Conservation (phyloP, 2,888 invertebrate genomes). For the Melanostoma mellinum region DNA sequence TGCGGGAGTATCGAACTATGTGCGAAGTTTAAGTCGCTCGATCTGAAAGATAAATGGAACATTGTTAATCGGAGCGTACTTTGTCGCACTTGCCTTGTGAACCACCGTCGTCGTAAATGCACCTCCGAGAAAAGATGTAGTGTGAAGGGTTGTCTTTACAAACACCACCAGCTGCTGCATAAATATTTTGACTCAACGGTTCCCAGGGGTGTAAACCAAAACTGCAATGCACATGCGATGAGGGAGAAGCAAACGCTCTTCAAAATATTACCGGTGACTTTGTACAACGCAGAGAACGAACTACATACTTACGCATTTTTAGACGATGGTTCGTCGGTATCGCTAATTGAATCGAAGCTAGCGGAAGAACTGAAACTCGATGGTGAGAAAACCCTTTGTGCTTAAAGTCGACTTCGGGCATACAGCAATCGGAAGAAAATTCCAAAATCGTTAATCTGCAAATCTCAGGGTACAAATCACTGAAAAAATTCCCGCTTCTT, state of each 20-base stretch:
- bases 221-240: conserved; percentile 2
- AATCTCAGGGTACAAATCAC: conserved; percentile 29
- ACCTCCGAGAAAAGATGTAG: conserved; percentile 14
- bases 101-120: too few relatives aligned
- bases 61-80: too few relatives aligned
- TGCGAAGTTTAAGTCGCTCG: too few relatives aligned
- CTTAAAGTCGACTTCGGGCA: too few relatives aligned
- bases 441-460: conserved; percentile 28
- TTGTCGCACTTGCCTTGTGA: too few relatives aligned
- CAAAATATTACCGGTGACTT: conserved; percentile 33
- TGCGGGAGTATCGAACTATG: too few relatives aligned
- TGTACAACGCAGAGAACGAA: conserved; percentile 1
- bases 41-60: too few relatives aligned
- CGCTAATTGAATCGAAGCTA: conserved; percentile 31
- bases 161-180: conserved; percentile 44
- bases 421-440: conserved; percentile 35
- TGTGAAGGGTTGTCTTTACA: conserved; percentile 24
- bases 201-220: not conserved
- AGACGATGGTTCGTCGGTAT: conserved; percentile 51
- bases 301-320: conserved; percentile 49
- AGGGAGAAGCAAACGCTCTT: not conserved
- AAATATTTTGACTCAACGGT: not conserved
- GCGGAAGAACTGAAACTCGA: conserved; percentile 1
- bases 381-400: too few relatives aligned
- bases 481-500: conserved; percentile 2